Conservation (phyloP, 2,797 vertebrate genomes). For the Galago senegalensis region DNA sequence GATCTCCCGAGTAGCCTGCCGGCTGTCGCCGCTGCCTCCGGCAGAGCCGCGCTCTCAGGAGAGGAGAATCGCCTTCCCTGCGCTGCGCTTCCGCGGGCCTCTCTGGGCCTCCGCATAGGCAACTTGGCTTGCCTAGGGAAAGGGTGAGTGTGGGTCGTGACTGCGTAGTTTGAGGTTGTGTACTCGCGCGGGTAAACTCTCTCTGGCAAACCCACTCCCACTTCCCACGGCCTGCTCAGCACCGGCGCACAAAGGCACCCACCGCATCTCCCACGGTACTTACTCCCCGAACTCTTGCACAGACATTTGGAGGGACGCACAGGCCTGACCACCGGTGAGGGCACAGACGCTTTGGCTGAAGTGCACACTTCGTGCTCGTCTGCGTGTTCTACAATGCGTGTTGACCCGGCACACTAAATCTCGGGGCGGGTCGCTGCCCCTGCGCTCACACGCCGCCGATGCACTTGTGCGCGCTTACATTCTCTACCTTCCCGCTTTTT, state of each 20-base stretch:
- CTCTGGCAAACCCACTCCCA: background rate
- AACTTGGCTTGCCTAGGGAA: too few relatives aligned
- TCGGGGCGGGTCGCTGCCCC: too few relatives aligned
- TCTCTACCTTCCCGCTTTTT: background rate
- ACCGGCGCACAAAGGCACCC: background rate
- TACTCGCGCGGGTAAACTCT: background rate
- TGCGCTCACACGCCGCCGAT: accelerated
- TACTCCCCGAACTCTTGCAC: background rate
- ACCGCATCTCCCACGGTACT: accelerated
- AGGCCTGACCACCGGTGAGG: background rate
- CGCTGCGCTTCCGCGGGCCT: background rate
- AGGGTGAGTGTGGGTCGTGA: background rate
- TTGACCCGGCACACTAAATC: background rate
- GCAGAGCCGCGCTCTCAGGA: background rate
- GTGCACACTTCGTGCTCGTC: background rate
- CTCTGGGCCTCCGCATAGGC: background rate
- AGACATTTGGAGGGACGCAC: background rate
- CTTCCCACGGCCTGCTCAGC: background rate
- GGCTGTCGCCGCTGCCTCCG: background rate
- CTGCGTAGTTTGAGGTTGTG: background rate
- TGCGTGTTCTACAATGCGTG: background rate
- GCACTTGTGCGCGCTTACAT: background rate
- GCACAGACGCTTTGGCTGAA: background rate
- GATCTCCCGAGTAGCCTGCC: background rate
- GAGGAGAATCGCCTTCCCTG: background rate